Percentiles rank a stretch among this genome's conserved stretches.
phyloP scores from a whole-genome alignment of 2,113 vertebrate species.

The Geothlypis trichas region DNA sequence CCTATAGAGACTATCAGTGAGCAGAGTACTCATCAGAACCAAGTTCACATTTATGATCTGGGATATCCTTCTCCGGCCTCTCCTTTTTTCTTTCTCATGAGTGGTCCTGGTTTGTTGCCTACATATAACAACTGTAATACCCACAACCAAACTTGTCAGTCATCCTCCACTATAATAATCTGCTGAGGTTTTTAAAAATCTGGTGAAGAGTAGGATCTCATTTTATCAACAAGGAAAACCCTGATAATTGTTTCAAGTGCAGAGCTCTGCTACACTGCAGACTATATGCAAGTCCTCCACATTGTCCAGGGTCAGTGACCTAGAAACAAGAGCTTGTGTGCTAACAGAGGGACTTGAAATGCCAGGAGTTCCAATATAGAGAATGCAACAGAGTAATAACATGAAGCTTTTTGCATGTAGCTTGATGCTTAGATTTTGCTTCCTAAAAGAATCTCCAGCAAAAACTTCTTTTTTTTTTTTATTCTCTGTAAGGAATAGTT shows the following conservation, averaged over 20 bases:
- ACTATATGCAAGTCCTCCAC: background rate
- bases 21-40: background rate
- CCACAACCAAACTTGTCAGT: conserved; percentile 61
- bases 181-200: conserved; percentile 32
- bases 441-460: conserved; percentile 6
- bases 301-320: conserved; percentile 67
- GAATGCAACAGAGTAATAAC: conserved; percentile 27
- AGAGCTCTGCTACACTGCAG: conserved; percentile 36
- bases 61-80: background rate
- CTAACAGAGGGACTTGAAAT: conserved; percentile 51
- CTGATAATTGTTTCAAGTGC: conserved; percentile 56
- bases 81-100: background rate
- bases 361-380: conserved; percentile 55
- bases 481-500: background rate
- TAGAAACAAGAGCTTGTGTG: conserved; percentile 32
- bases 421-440: conserved; percentile 56
- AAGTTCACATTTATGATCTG: background rate
- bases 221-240: conserved; percentile 55
- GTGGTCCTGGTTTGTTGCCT: background rate
- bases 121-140: conserved; percentile 44
- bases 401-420: conserved; percentile 13
- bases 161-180: conserved; percentile 29
- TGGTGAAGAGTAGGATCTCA: background rate
- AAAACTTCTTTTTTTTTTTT: background rate
- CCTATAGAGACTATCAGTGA: background rate